Evolutionary conservation across 2,113 vertebrate genomes (phyloP), one percentile per base, ranked within the genome.

Genomic region (Axis porcinus): DNA sequence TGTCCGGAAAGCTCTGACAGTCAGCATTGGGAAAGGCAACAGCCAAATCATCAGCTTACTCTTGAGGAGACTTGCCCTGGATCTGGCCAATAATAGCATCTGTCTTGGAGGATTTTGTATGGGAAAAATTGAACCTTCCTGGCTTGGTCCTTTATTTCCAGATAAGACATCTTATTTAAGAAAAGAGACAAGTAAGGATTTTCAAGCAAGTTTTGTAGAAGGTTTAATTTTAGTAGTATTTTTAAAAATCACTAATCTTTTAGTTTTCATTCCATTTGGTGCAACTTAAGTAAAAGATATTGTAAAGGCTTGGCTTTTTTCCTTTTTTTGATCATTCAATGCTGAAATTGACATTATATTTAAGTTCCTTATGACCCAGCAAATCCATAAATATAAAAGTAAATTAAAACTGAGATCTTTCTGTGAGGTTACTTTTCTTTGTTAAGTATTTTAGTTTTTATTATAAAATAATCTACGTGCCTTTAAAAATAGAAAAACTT

Each of bases 101-200:
- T 99, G 99, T 95, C 99, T 99, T 55, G 99, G 99, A 62, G 99
- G 99, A 92, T 99, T 99, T 97, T 98, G 99, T 33, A 99, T 99
- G 67, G 99, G 99, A 23, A 99, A 97, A 88, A 98, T 99, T 25
- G 99, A 99, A 45, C 99, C 99, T 21, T 98, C 99, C 3, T 99
- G 99, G 99, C 99, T 99, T 58, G 97, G 98, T 96, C 99, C 99
- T 87, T 99, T 99, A 94, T 99, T 99, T 97, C 99, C 99, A 8
- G 99, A 99, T 54, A 99, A 99, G 94, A 82, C 92, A 8, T 89
- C 97, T 84, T 98, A 98, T 87, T 94, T 98, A 33, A 99, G 98
- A 43, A 98, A 98, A 90, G 98, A 97, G 97, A 99, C 97, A 94
- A 98, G 99, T 99, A 97, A 98, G 99, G 98, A 95, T 95, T 54